phyloP scores from a whole-genome alignment of 92 coral and sea anemone genomes.

The Epizoanthus ramosus region DNA sequence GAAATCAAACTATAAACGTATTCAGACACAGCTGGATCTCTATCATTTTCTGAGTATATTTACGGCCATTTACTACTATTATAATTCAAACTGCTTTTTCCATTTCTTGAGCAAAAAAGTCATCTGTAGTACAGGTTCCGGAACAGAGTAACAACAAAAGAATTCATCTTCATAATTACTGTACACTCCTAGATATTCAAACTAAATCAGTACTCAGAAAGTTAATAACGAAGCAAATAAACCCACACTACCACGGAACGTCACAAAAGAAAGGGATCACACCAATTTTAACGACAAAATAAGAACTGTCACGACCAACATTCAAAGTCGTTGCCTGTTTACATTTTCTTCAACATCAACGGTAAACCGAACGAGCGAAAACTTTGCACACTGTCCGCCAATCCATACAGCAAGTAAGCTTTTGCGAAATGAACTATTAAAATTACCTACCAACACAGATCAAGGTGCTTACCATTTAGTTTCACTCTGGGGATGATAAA shows the following conservation, averaged over 20 bases:
- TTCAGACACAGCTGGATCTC: too few species aligned
- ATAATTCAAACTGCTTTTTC: too few species aligned
- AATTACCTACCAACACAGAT: background rate
- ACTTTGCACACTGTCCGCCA: background rate
- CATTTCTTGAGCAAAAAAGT: too few species aligned
- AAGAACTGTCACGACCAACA: slow-evolving; percentile 24
- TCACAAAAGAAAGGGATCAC: background rate
- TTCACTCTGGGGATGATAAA: background rate
- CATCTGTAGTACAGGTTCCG: too few species aligned
- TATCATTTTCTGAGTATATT: too few species aligned
- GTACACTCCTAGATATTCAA: background rate
- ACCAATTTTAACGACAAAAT: slow-evolving; percentile 1
- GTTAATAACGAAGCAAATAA: slow-evolving; percentile 1
- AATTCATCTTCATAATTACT: slow-evolving; percentile 27
- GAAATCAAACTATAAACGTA: too few species aligned
- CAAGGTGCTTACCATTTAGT: slow-evolving; percentile 28
- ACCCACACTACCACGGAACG: slow-evolving; percentile 9
- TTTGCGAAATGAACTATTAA: background rate
- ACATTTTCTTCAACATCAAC: slow-evolving; percentile 10
- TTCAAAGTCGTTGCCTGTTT: slow-evolving; percentile 24
- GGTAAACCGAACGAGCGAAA: background rate
- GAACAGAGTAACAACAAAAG: slow-evolving; percentile 38
- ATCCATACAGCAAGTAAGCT: background rate
- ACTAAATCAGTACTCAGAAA: background rate
- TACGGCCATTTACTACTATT: too few species aligned